Base-by-base conservation (phyloP, 1,140 invertebrate species). In the Adelges cooleyi region DNA sequence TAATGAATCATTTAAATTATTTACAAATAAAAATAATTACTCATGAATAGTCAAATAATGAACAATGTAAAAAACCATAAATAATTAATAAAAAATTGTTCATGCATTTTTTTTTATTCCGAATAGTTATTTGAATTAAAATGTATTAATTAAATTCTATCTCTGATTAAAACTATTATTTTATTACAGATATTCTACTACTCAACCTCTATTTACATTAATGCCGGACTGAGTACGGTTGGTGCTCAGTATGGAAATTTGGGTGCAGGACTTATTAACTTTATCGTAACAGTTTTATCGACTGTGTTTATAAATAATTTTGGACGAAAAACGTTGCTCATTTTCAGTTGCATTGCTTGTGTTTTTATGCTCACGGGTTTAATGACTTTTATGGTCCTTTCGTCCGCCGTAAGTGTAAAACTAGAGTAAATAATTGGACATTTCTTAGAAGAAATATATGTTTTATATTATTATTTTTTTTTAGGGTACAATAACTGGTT, bases 161-260 rank as follows among this genome's bases (percentile, higher is more conserved):
- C n/a, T n/a, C n/a, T n/a, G n/a, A n/a, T n/a, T n/a, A n/a, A n/a
- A n/a, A n/a, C 11, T 33, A 33, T 33, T 33, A 33, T 11, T n/a
- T 33, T 33, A 33, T 33, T 33, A 6, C 29, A 87, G 85, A 84
- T 91, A 20, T 89, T 90, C 75, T 89, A 86, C 73, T 92, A 90
- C 74, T 90, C 87, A 0, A 80, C 81, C 23, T 75, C 74, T 6
- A 89, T 90, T 68, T 90, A 90, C 73, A 70, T 75, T 68, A 74
- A 73, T 33, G 85, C 86, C n/a, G 82, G 82, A 2, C 72, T 90
- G 15, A 77, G 76, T 3, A 69, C 71, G 10, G 36, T 68, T 18
- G 75, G 74, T 15, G 77, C 83, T 4, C 80, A 86, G 72, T 83
- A 83, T 70, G 87, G 84, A 1, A 88, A 82, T 1, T 78, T 90